phyloP scores from a whole-genome alignment of 2,888 invertebrate species.

The Drosophila borborema region DNA sequence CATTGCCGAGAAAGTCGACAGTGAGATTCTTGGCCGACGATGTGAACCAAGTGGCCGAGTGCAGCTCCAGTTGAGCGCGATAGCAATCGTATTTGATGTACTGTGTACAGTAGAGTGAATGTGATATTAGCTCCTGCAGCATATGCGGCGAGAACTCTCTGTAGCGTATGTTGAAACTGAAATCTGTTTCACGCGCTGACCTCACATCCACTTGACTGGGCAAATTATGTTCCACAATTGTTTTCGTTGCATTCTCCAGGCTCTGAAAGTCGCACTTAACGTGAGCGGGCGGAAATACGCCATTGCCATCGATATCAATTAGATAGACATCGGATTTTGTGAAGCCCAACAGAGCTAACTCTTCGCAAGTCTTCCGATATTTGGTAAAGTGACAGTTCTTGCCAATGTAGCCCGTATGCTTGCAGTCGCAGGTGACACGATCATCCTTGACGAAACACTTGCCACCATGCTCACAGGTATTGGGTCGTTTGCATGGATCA shows the following conservation, averaged over 20 bases:
- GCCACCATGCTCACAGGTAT: conserved; percentile 96
- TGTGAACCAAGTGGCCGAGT: conserved; percentile 95
- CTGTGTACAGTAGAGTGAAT: conserved; percentile 95
- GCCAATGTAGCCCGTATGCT: conserved; percentile 95
- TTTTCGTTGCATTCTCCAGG: conserved; percentile 93
- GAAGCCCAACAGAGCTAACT: conserved; percentile 94
- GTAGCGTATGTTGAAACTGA: conserved; percentile 94
- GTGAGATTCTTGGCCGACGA: conserved; percentile 92
- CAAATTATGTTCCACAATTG: conserved; percentile 95
- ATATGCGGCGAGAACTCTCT: conserved; percentile 95
- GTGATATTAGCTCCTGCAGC: conserved; percentile 95
- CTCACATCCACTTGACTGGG: conserved; percentile 96
- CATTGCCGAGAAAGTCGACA: conserved; percentile 93
- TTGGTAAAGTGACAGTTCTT: conserved; percentile 97
- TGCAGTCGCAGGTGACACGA: conserved; percentile 94
- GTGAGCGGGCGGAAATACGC: conserved; percentile 95
- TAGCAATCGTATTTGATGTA: conserved; percentile 96
- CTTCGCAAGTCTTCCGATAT: conserved; percentile 96
- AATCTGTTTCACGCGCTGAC: conserved; percentile 91
- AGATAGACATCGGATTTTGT: conserved; percentile 95
- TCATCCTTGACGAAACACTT: conserved; percentile 96
- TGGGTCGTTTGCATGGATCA: conserved; percentile 94
- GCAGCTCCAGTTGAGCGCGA: conserved; percentile 93
- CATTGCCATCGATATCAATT: conserved; percentile 97
- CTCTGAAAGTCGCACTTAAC: conserved; percentile 97